A percentile compares a stretch with the other conserved stretches of the same genome.
Evolutionary conservation across 2,113 vertebrate species (phyloP).

Genomic region (Amia ocellicauda): DNA sequence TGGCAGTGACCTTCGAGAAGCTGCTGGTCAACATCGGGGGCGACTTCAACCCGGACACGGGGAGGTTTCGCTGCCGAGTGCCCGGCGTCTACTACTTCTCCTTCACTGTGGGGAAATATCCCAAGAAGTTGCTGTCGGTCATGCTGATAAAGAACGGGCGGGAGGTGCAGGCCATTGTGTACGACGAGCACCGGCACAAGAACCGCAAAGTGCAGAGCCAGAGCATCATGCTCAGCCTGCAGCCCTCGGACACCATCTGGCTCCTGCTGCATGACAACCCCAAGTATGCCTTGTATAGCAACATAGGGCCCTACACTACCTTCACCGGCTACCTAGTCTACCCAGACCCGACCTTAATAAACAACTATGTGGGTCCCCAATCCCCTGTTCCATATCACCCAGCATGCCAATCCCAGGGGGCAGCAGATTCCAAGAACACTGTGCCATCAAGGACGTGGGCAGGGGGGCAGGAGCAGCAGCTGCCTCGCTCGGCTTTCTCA

Average conservation of each 20-base stretch:
- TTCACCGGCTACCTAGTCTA: constrained; percentile 73
- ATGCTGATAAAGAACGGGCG: constrained; percentile 69
- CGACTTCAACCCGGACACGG: constrained; percentile 64
- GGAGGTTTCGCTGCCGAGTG: constrained; percentile 63
- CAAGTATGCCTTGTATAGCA: constrained; percentile 69
- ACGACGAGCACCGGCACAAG: constrained; percentile 59
- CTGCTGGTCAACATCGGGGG: constrained; percentile 63
- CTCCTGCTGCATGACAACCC: constrained; percentile 58
- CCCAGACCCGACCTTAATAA: constrained; percentile 47
- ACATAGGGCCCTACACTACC: constrained; percentile 63
- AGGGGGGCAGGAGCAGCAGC: constrained; percentile 25
- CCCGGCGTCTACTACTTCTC: constrained; percentile 69
- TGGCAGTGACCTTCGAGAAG: constrained; percentile 63
- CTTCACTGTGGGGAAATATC: constrained; percentile 68
- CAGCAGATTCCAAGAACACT: constrained; percentile 11
- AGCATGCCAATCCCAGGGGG: constrained; percentile 42
- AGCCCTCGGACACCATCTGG: constrained; percentile 64
- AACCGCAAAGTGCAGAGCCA: constrained; percentile 70
- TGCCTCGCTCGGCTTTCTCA: constrained; percentile 66
- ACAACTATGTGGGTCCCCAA: constrained; percentile 52
- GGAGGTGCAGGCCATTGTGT: constrained; percentile 69
- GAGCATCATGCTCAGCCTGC: constrained; percentile 63
- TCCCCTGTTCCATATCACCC: constrained; percentile 29
- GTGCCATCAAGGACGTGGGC: not conserved
- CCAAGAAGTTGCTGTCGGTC: constrained; percentile 68